Percentiles rank a stretch among this genome's conserved stretches.
Conservation (phyloP, 2,888 invertebrate species). For the Ochlodes sylvanus region DNA sequence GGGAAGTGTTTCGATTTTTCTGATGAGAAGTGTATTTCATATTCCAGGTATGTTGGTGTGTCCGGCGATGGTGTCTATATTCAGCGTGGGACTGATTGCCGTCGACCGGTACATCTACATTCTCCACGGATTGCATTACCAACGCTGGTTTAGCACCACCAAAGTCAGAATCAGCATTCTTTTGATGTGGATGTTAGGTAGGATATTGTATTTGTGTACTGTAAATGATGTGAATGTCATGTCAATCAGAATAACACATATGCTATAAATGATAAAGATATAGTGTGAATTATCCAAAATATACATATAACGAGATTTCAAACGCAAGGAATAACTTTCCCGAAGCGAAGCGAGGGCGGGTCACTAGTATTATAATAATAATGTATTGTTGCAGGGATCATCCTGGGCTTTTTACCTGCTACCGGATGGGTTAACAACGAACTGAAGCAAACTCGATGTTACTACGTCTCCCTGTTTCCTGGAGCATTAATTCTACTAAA, state of each 20-base stretch:
- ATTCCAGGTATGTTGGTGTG: conserved; percentile 86
- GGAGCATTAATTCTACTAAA: conserved; percentile 82
- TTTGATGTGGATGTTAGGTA: conserved; percentile 85
- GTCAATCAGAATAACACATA: too few relatives aligned
- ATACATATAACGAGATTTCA: too few relatives aligned
- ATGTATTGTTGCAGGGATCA: conserved; percentile 70
- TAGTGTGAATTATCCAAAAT: too few relatives aligned
- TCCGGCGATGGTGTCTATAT: conserved; percentile 86
- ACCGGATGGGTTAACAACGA: conserved; percentile 83
- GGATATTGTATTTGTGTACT: too few relatives aligned
- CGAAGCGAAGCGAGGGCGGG: too few relatives aligned
- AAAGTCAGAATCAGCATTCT: conserved; percentile 84
- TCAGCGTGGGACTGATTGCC: conserved; percentile 87
- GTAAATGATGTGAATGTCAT: too few relatives aligned
- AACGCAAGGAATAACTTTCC: too few relatives aligned
- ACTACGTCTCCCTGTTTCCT: conserved; percentile 85
- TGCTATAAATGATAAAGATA: too few relatives aligned
- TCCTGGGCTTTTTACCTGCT: conserved; percentile 85
- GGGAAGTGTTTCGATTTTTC: too few relatives aligned
- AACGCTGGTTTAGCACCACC: conserved; percentile 85
- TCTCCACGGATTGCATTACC: conserved; percentile 86
- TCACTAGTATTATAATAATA: conserved; percentile 1
- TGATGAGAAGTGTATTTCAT: neutral
- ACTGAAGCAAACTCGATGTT: conserved; percentile 67
- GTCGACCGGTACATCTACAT: conserved; percentile 88